Conservation (phyloP, 1,140 invertebrate species). For the Nilaparvata lugens region DNA sequence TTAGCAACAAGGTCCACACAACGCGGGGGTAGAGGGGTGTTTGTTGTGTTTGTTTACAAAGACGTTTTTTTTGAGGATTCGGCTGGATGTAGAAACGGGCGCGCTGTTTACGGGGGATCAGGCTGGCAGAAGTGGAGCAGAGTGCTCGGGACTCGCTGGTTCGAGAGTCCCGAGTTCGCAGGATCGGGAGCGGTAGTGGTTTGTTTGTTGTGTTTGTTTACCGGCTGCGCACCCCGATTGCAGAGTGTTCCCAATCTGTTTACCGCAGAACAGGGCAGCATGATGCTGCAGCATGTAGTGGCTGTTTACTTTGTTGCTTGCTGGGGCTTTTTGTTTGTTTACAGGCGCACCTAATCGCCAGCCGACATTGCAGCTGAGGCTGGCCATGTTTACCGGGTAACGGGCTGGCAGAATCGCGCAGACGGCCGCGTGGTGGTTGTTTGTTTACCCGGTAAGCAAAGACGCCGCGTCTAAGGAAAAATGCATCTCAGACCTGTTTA, state of each 20-base stretch:
- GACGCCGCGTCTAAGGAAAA: slow-evolving; percentile 16
- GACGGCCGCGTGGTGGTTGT: not conserved
- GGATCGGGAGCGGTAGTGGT: not conserved
- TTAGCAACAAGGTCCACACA: not conserved
- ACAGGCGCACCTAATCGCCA: not conserved
- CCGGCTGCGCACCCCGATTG: not conserved
- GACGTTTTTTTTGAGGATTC: not conserved
- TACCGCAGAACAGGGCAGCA: slow-evolving; percentile 15
- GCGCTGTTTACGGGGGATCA: slow-evolving; percentile 14
- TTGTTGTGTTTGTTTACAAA: slow-evolving; percentile 2
- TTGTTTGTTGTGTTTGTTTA: slow-evolving; percentile 17
- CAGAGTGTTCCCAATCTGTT: slow-evolving; percentile 5
- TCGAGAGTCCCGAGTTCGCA: too few relatives aligned
- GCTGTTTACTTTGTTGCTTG: slow-evolving; percentile 13
- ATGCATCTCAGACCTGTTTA: slow-evolving; percentile 23
- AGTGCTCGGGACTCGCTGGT: not conserved
- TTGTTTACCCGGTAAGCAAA: slow-evolving; percentile 10
- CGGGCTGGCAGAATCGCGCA: slow-evolving; percentile 7
- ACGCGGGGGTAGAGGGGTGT: not conserved
- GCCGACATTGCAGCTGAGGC: not conserved
- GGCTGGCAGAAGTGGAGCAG: not conserved
- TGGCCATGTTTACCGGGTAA: slow-evolving; percentile 18
- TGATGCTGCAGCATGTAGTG: not conserved
- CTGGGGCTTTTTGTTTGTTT: not conserved
- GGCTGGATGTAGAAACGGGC: not conserved